Percentiles rank a stretch among this genome's conserved stretches.
These are phyloP conservation scores for Eurystomus glaucurus DNA, from an alignment of 2,797 vertebrate genomes.

Conservation along the genomic window DNA sequence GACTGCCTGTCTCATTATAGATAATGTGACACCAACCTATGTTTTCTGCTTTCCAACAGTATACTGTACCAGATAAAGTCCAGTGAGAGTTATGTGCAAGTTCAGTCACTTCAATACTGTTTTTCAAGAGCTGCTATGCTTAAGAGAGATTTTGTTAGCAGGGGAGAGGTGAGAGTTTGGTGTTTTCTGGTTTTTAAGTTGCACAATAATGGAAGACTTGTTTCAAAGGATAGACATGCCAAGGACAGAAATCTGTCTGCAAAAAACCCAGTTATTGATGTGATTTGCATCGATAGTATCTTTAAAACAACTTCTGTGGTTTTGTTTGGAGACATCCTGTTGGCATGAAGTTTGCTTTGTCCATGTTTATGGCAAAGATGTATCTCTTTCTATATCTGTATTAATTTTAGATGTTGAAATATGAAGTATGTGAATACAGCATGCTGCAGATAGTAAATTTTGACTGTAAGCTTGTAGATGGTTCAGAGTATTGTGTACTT, in stretches of 20 bases:
- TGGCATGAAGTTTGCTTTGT: background rate
- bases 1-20: slow-evolving; percentile 74
- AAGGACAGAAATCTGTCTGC: background rate
- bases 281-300: background rate
- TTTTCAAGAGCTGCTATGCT: slow-evolving; percentile 28
- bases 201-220: background rate
- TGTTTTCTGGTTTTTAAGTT: background rate
- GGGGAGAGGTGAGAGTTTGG: background rate
- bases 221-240: background rate
- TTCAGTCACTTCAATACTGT: slow-evolving; percentile 53
- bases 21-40: slow-evolving; percentile 68
- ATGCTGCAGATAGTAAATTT: background rate
- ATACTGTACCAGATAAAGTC: slow-evolving; percentile 61
- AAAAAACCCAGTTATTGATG: background rate
- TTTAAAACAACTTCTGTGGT: background rate
- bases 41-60: slow-evolving; percentile 75
- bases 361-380: background rate
- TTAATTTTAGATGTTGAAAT: slow-evolving; percentile 13
- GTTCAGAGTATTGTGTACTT: rapidly evolving
- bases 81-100: slow-evolving; percentile 54
- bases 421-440: background rate
- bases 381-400: background rate
- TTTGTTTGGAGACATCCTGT: background rate
- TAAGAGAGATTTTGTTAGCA: slow-evolving; percentile 18
- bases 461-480: background rate